These are phyloP conservation scores for Pentalonia nigronervosa DNA, from an alignment of 1,140 invertebrate genomes.

Conservation along the genomic window DNA sequence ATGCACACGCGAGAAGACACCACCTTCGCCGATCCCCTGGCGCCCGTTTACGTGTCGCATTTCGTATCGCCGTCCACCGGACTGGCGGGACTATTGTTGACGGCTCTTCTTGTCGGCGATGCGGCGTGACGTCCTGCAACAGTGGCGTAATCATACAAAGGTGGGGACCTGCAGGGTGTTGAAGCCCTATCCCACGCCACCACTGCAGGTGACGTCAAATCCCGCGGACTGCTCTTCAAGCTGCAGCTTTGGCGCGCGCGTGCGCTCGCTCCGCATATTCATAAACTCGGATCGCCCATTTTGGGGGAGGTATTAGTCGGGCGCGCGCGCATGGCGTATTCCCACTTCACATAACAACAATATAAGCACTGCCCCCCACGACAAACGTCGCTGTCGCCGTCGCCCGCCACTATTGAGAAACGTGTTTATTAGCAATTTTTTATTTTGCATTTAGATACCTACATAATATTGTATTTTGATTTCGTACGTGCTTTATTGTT, in stretches of 20 bases:
- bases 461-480: neutral
- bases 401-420: neutral
- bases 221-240: neutral
- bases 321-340: neutral
- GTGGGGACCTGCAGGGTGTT: neutral
- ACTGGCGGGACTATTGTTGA: neutral
- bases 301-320: neutral
- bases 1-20: neutral
- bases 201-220: neutral
- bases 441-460: neutral
- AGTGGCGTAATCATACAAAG: neutral
- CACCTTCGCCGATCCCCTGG: constrained; percentile 15
- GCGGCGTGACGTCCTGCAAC: neutral
- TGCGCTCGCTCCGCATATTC: neutral
- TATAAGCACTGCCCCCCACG: neutral
- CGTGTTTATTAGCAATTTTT: neutral
- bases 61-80: neutral
- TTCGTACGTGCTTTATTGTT: neutral
- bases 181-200: neutral
- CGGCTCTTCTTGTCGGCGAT: neutral
- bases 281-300: neutral
- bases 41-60: neutral
- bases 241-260: neutral
- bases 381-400: neutral
- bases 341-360: neutral